These are phyloP conservation scores for Drosophila kikkawai DNA, from an alignment of 1,140 invertebrate genomes.

Conservation along the genomic window DNA sequence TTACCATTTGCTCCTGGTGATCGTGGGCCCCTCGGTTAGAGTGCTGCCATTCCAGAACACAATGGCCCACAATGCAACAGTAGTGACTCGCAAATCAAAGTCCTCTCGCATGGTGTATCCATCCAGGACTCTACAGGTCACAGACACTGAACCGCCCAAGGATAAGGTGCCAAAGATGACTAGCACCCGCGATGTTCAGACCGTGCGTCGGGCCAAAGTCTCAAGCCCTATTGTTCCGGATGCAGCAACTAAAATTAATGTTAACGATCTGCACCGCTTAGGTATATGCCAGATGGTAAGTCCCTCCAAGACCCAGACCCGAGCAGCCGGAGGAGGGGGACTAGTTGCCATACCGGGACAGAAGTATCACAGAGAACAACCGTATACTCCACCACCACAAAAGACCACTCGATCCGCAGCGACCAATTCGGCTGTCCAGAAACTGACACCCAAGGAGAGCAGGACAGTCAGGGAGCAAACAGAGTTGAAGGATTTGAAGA, in stretches of 20 bases:
- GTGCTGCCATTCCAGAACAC: not conserved
- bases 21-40: not conserved
- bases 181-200: not conserved
- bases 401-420: not conserved
- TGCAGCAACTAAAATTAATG: not conserved
- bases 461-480: not conserved
- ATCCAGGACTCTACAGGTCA: not conserved
- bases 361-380: not conserved
- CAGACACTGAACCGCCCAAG: not conserved
- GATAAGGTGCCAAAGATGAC: slow-evolving; percentile 8
- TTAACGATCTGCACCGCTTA: not conserved
- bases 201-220: not conserved
- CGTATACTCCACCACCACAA: not conserved
- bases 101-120: not conserved
- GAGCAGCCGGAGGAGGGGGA: slow-evolving; percentile 1
- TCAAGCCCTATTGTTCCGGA: not conserved
- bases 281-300: not conserved
- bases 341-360: not conserved
- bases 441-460: slow-evolving; percentile 5
- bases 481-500: not conserved
- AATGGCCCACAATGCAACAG: slow-evolving; percentile 19
- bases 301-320: not conserved
- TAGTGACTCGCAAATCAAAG: slow-evolving; percentile 5
- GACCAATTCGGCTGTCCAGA: not conserved
- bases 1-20: not conserved